Evolutionary conservation across 92 coral and sea anemone genomes (phyloP), one percentile per base, ranked within the genome.

Genomic region (Porites lobata): DNA sequence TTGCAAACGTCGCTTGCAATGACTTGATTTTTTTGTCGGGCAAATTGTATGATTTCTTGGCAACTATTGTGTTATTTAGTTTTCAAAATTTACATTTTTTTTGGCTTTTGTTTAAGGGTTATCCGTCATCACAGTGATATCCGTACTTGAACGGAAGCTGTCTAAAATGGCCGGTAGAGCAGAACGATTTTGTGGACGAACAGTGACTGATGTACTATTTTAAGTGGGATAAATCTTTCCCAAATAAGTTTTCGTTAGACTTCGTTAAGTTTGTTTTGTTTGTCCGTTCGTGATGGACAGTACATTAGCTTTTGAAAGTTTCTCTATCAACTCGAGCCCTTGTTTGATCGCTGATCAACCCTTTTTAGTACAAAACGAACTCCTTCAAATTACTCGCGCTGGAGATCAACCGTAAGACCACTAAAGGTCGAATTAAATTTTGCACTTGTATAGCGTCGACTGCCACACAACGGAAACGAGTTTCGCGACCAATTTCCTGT

Each of bases 401-500:
- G 86, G 57, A 14, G 7, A 51, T 81, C 66, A 56, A 58, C 50
- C 61, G 81, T 26, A 61, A 52, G 78, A 85, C 63, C 62, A 69
- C 82, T 61, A 79, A 43, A 69, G 70, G 76, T 93, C 73, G 87
- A 81, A 86, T 82, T 90, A 85, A 74, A 83, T 90, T 93, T 94
- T 82, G 81, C 87, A 76, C 90, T 91, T 90, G 92, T 90, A 51
- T 83, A 75, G 90, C 57, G 68, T 72, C 76, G 94, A 67, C 82
- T 95, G 98, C 91, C 95, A 93, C 53, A 69, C 89, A 82, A 77
- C 86, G 96, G 96, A 87, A 89, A 93, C 96, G 94, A 93, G 93
- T 93, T 93, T 91, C 81, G 78, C 83, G 83, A 87, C 90, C 94
- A 95, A 95, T 95, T 95, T 95, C 98, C 98, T 93, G 96, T 83